A percentile compares a stretch with the other conserved stretches of the same genome.
phyloP scores from a whole-genome alignment of 2,113 vertebrate species.

The Deroptyus accipitrinus region DNA sequence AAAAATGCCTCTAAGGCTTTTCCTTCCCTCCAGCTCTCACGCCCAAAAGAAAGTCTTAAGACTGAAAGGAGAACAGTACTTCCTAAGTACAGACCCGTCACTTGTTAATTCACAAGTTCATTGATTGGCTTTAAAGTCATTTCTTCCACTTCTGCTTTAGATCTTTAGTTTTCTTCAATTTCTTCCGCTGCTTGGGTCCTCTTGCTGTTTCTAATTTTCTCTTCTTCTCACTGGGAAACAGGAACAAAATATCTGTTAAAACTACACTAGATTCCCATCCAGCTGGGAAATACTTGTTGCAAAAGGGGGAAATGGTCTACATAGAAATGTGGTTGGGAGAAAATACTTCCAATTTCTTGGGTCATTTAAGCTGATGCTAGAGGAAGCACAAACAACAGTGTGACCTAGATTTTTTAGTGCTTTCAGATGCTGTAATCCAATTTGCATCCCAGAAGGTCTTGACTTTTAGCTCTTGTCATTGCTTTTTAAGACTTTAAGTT shows the following conservation, averaged over 20 bases:
- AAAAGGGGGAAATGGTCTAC: not conserved
- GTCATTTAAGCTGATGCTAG: not conserved
- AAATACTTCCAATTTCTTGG: not conserved
- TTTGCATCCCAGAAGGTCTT: not conserved
- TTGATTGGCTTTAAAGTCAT: not conserved
- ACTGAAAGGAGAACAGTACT: not conserved
- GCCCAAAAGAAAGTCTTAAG: not conserved
- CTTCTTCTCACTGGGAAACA: constrained; percentile 86
- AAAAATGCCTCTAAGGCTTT: not conserved
- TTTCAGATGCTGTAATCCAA: not conserved
- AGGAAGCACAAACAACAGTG: not conserved
- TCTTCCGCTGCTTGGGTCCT: constrained; percentile 78
- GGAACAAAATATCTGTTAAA: not conserved
- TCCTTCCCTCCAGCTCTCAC: not conserved
- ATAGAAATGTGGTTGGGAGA: not conserved
- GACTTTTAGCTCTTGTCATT: not conserved
- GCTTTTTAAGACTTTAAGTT: not conserved
- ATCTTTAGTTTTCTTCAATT: constrained; percentile 83
- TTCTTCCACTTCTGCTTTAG: constrained; percentile 75
- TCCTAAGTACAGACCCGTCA: not conserved
- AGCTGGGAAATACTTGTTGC: not conserved
- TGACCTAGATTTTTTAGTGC: not conserved
- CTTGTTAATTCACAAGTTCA: not conserved
- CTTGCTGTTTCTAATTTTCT: constrained; percentile 78
- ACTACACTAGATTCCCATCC: not conserved